Evolutionary conservation across 2,888 invertebrate genomes (phyloP).

Genomic region (Selenia dentaria): DNA sequence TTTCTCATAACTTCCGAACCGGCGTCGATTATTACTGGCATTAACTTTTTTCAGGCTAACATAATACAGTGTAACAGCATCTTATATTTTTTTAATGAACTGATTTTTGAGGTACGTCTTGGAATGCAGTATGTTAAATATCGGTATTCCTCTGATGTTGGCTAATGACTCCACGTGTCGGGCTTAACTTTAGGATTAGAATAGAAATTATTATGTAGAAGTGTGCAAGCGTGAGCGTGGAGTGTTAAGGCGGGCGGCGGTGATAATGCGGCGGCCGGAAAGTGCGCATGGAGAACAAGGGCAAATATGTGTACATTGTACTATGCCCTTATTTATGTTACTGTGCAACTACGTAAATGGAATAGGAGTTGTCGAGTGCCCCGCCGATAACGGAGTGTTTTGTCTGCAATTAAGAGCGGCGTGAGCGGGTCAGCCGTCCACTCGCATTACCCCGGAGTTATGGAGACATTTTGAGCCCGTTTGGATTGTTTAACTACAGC

Average conservation of each 20-base stretch:
- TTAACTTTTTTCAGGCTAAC: slow-evolving; percentile 44
- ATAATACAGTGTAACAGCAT: slow-evolving; percentile 39
- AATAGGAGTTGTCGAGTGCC: slow-evolving; percentile 63
- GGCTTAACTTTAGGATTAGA: slow-evolving; percentile 13
- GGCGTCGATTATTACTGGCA: slow-evolving; percentile 45
- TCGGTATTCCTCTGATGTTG: slow-evolving; percentile 13
- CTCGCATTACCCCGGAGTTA: slow-evolving; percentile 66
- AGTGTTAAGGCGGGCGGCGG: slow-evolving; percentile 44
- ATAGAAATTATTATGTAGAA: slow-evolving; percentile 11
- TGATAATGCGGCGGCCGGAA: slow-evolving; percentile 32
- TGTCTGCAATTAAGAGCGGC: slow-evolving; percentile 78
- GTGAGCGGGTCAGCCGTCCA: slow-evolving; percentile 62
- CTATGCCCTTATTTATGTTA: slow-evolving; percentile 68
- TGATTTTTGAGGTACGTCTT: slow-evolving; percentile 41
- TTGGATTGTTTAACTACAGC: slow-evolving; percentile 61
- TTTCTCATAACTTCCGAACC: slow-evolving; percentile 41
- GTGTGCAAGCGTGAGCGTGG: slow-evolving; percentile 12
- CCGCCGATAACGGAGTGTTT: slow-evolving; percentile 74
- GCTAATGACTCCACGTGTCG: slow-evolving; percentile 39
- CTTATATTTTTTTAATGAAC: slow-evolving; percentile 47
- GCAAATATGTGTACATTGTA: slow-evolving; percentile 54
- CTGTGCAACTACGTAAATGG: slow-evolving; percentile 69
- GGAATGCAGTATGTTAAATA: slow-evolving; percentile 35
- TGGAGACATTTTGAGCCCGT: slow-evolving; percentile 67
- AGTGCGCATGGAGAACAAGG: slow-evolving; percentile 47